Base-by-base conservation (phyloP, 2,888 invertebrate genomes). In the Heteropelma amictum region DNA sequence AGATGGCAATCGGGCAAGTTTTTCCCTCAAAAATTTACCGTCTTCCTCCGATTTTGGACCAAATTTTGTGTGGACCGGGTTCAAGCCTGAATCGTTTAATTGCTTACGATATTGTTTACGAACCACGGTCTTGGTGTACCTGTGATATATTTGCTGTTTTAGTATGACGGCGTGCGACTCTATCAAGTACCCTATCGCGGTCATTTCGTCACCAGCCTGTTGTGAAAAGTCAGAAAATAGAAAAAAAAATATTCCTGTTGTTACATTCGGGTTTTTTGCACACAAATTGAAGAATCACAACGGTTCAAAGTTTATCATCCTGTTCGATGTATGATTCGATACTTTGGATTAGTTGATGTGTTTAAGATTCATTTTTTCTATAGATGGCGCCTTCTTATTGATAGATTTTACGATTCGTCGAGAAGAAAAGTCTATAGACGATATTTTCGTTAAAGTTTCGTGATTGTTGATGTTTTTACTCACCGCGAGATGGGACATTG, bases 91-190 rank as follows among this genome's bases (percentile, higher is more conserved):
- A 8, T 75, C 56, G 60, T 81, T 77, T 7, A 76, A 63, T 1
- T 63, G 58, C 0, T 72, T 30, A 2, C 74, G 35, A 49, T 83
- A 19, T 40, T 79, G 54, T 14, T 79, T 79, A 4, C 84, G 77
- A 26, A 85, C 30, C 65, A 83, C 73, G 0, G 78, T 81, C 77
- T 89, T 89, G 0, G 78, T 28, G 56, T 70, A 81, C 54, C 87
- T 85, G 12, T 86, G 83, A 28, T 83, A 70, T 35, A 86, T 79
- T 63, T 86, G 87, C 30, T 86, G 86, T 14, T 86, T 80, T 14
- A 88, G 79, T 69, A 85, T 81, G 35, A 82, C 79, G 0, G 87
- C 84, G 61, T 88, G 89, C 0, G 89, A 84, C 76, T 86, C 87
- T 4, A 83, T 80, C 68, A 89, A 80, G 69, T 85, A 79, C 75